Evolutionary conservation across 2,797 vertebrate genomes (phyloP).

Genomic region (Pyrocephalus nanus): DNA sequence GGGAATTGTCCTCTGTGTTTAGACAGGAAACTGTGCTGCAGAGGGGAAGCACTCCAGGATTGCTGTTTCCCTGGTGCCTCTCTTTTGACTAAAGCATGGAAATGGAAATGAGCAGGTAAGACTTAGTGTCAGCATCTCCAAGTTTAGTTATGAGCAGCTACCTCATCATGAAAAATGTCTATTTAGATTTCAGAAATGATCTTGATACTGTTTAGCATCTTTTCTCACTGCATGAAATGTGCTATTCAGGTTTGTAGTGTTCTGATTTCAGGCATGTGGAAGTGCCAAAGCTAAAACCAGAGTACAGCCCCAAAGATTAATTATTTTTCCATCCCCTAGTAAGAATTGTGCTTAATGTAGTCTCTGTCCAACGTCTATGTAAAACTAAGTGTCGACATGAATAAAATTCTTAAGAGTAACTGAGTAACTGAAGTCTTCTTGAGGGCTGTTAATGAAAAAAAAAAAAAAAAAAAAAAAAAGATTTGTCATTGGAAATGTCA

Average conservation of each 20-base stretch:
- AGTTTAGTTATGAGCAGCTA: not conserved
- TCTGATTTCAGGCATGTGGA: not conserved
- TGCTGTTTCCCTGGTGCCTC: not conserved
- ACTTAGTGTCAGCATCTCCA: not conserved
- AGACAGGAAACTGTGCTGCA: not conserved
- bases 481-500: not conserved
- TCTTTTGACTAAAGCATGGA: not conserved
- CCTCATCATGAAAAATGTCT: not conserved
- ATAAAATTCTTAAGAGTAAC: not conserved
- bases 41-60: not conserved
- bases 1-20: not conserved
- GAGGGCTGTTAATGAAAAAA: not conserved
- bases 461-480: not conserved
- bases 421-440: not conserved
- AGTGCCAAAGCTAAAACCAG: not conserved
- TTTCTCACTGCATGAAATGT: not conserved
- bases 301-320: not conserved
- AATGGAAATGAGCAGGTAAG: not conserved
- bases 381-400: not conserved
- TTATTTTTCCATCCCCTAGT: not conserved
- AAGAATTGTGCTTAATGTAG: not conserved
- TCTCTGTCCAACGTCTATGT: not conserved
- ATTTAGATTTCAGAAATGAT: not conserved
- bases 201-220: not conserved
- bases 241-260: not conserved